Conservation (phyloP, 2,888 invertebrate genomes). For the Hirudinaria manillensis region DNA sequence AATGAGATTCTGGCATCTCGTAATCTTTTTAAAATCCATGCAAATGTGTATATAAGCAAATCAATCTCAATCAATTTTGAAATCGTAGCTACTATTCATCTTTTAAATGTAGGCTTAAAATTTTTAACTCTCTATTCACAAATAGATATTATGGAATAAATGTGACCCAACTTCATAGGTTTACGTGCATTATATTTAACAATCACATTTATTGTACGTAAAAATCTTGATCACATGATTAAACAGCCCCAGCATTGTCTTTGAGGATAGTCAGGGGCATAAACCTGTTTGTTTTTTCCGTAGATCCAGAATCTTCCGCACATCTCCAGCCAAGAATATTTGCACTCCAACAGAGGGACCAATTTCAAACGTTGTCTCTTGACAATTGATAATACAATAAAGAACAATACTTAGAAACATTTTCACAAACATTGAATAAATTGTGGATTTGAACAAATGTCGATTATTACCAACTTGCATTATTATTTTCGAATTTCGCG, state of each 20-base stretch:
- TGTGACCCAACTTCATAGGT: no score
- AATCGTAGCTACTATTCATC: no score
- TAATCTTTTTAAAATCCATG: no score
- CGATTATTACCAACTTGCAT: constrained; percentile 36
- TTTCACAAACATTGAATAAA: background rate
- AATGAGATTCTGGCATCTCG: no score
- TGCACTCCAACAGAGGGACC: constrained; percentile 45
- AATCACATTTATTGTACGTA: background rate
- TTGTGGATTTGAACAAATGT: background rate
- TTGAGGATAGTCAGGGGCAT: constrained; percentile 47
- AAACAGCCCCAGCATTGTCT: constrained; percentile 43
- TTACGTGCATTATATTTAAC: background rate
- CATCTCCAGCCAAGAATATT: constrained; percentile 42
- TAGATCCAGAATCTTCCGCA: constrained; percentile 45
- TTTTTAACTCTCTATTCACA: background rate
- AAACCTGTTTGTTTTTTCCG: constrained; percentile 43
- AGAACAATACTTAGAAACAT: background rate
- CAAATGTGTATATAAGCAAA: no score
- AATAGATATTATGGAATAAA: no score
- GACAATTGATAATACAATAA: background rate
- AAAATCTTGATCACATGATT: constrained; percentile 14
- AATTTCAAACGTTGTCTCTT: constrained; percentile 45
- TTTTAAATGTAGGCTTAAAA: no score
- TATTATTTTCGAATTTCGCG: constrained; percentile 36
- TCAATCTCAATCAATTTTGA: no score